These are phyloP conservation scores for Pseudanteris insignis DNA, from an alignment of 2,888 invertebrate genomes.

Conservation along the genomic window DNA sequence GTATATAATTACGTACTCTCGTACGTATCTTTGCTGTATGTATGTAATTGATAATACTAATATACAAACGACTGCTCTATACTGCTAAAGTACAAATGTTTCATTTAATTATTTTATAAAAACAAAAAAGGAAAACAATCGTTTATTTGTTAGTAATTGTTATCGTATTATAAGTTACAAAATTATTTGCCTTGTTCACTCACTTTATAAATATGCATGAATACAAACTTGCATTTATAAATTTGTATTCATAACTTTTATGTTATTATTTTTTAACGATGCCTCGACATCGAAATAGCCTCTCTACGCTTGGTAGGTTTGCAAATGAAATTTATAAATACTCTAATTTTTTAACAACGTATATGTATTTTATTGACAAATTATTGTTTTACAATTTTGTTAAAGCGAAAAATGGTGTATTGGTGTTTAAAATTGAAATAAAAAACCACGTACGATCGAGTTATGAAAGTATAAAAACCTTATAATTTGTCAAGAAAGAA, in stretches of 20 bases:
- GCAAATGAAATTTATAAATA: background rate
- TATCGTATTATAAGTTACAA: constrained; percentile 43
- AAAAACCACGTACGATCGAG: background rate
- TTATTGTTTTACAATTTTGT: background rate
- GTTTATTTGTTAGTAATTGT: constrained; percentile 47
- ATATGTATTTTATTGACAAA: constrained; percentile 15
- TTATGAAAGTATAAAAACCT: constrained; percentile 2
- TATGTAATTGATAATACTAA: constrained; percentile 57
- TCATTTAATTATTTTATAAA: constrained; percentile 65
- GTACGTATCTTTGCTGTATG: constrained; percentile 54
- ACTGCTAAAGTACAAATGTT: constrained; percentile 67
- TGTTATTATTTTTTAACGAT: constrained; percentile 36
- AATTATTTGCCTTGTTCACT: constrained; percentile 40
- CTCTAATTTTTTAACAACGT: constrained; percentile 3
- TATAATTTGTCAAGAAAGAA: constrained; percentile 21
- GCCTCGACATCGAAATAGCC: constrained; percentile 16
- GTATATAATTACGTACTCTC: constrained; percentile 53
- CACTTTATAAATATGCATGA: constrained; percentile 43
- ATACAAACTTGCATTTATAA: constrained; percentile 36
- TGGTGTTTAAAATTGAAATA: background rate
- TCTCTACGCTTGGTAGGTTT: constrained; percentile 22
- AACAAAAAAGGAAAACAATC: constrained; percentile 48
- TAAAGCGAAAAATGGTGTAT: too few species aligned
- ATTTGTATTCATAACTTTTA: constrained; percentile 51
- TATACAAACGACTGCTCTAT: constrained; percentile 66